Percentiles rank a stretch among this genome's conserved stretches.
These are phyloP conservation scores for Drosophila mayaguana DNA, from an alignment of 2,888 invertebrate species.

Conservation along the genomic window DNA sequence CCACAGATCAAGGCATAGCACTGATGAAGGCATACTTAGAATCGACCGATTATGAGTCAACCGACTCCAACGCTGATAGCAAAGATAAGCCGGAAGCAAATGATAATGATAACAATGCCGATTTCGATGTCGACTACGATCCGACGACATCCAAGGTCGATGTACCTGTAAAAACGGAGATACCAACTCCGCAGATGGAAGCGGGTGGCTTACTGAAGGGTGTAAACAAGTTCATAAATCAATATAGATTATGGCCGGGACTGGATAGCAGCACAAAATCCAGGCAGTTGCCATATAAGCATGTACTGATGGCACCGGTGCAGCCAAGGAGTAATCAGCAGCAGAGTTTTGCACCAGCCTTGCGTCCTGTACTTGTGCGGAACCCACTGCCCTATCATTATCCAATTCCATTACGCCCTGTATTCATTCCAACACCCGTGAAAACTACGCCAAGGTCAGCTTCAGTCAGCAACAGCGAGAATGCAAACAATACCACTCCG, in stretches of 20 bases:
- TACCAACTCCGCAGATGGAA: conserved; percentile 2
- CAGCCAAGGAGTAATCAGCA: background rate
- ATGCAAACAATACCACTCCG: background rate
- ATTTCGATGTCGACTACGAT: conserved; percentile 41
- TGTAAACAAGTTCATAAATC: conserved; percentile 64
- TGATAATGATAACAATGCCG: conserved; percentile 36
- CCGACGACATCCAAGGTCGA: conserved; percentile 11
- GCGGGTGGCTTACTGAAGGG: conserved; percentile 60
- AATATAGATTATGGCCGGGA: conserved; percentile 67
- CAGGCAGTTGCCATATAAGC: conserved; percentile 28
- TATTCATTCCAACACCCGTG: background rate
- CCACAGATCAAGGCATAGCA: conserved; percentile 76
- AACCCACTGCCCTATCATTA: conserved; percentile 76
- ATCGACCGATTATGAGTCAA: conserved; percentile 69
- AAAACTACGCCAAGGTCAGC: conserved; percentile 1
- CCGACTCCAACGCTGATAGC: conserved; percentile 14
- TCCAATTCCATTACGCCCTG: conserved; percentile 73
- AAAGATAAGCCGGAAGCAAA: conserved; percentile 9
- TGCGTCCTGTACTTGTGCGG: conserved; percentile 54
- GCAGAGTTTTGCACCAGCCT: background rate
- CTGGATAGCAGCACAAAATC: conserved; percentile 19
- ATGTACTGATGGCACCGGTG: conserved; percentile 38
- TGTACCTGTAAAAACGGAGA: conserved; percentile 19
- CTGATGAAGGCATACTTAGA: conserved; percentile 79
- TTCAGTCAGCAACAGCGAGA: conserved; percentile 2